A percentile compares a stretch with the other conserved stretches of the same genome.
Evolutionary conservation across 2,888 invertebrate genomes (phyloP).

Genomic region (Sarcophaga caerulescens): DNA sequence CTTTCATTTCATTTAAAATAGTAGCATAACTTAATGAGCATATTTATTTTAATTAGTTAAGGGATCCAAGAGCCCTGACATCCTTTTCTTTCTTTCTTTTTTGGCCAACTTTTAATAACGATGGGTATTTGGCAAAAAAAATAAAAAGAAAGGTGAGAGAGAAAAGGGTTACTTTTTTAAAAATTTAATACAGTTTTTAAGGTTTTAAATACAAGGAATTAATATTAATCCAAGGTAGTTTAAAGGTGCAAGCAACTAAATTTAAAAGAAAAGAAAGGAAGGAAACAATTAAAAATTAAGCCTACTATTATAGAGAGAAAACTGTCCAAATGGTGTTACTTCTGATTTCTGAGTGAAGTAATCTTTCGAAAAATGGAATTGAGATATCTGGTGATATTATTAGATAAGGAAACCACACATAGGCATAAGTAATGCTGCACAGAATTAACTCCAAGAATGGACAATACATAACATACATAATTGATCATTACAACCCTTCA

Average conservation of each 20-base stretch:
- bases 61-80: constrained; percentile 39
- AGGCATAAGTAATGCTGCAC: too few relatives aligned
- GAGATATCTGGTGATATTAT: too few relatives aligned
- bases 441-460: too few relatives aligned
- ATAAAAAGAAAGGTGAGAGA: background rate
- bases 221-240: constrained; percentile 16
- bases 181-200: background rate
- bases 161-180: background rate
- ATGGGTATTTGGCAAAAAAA: background rate
- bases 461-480: too few relatives aligned
- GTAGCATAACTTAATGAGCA: constrained; percentile 64
- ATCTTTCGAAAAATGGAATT: too few relatives aligned
- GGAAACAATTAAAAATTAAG: background rate
- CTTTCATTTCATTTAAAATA: constrained; percentile 42
- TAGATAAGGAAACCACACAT: too few relatives aligned
- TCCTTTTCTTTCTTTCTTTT: background rate
- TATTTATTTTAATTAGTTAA: constrained; percentile 67
- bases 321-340: too few relatives aligned
- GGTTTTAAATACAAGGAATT: constrained; percentile 12
- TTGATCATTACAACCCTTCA: too few relatives aligned
- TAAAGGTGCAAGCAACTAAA: background rate
- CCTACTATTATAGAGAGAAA: background rate
- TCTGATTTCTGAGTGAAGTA: too few relatives aligned
- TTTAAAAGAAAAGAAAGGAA: background rate
- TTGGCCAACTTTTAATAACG: constrained; percentile 31